phyloP scores from a whole-genome alignment of 1,140 invertebrate species.

The Trichonephila inaurata region DNA sequence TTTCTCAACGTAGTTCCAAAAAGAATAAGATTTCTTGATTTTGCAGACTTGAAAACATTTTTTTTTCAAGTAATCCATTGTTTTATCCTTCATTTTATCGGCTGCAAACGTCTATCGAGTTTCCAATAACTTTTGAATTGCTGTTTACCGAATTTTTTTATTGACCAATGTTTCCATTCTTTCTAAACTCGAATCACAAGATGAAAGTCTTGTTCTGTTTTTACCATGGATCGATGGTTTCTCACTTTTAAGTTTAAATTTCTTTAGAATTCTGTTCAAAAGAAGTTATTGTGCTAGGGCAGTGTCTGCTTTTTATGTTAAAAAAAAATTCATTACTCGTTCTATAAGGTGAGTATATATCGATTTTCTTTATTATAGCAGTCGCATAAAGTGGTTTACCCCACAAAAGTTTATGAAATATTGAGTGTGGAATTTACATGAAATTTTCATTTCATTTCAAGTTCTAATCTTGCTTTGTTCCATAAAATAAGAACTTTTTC shows the following conservation, averaged over 20 bases:
- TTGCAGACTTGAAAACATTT: slow-evolving; percentile 24
- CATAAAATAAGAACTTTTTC: neutral
- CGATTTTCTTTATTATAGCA: slow-evolving; percentile 28
- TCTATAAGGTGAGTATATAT: neutral
- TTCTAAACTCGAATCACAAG: neutral
- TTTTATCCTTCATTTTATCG: slow-evolving; percentile 30
- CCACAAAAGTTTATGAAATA: neutral
- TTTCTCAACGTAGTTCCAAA: neutral
- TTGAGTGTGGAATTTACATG: neutral
- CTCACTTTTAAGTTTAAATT: slow-evolving; percentile 1
- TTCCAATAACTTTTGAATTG: slow-evolving; percentile 41
- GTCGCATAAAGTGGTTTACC: neutral
- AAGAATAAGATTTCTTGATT: slow-evolving; percentile 21
- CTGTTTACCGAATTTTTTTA: slow-evolving; percentile 28
- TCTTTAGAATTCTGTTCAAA: neutral
- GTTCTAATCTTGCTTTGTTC: neutral
- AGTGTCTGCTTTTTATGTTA: neutral
- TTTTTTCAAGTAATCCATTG: slow-evolving; percentile 23
- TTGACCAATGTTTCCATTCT: slow-evolving; percentile 10
- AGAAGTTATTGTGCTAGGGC: neutral
- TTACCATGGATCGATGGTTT: neutral
- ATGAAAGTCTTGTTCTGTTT: slow-evolving; percentile 23
- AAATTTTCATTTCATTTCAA: neutral
- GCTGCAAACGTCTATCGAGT: slow-evolving; percentile 12
- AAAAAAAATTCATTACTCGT: neutral